Base-by-base conservation (phyloP, 2,888 invertebrate species). In the Ophioninae sp. region DNA sequence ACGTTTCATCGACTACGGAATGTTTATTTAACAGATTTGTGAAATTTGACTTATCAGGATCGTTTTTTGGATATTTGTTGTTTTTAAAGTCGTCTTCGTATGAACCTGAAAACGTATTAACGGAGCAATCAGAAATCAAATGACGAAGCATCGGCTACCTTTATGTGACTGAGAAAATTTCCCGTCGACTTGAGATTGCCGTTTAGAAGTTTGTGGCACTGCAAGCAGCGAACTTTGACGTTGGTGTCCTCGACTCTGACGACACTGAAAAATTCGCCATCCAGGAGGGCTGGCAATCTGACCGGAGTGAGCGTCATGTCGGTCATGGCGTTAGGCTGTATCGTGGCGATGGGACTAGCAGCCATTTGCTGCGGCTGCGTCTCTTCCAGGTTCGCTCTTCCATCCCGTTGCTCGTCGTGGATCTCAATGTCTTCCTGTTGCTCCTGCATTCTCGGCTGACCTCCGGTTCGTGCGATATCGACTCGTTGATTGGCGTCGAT, bases 121-220 rank as follows among this genome's bases (percentile, higher is more conserved):
- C 30, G 30, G 3, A 30, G 3, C 30, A 30, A 30, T 30, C 3
- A 30, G 30, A 30, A 30, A 30, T 30, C 2, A 30, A 30, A 30
- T 63, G 44, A 71, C 20, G 65, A 30, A 71, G 30, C 5, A 10
- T 17, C 2, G 3, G 22, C 39, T 59, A 93, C 93, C 88, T 93
- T 93, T 37, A 93, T 90, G 79, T 93, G 93, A 87, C 93, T 93
- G 17, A 93, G 88, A 83, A 93, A 93, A 85, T 93, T 93, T 56
- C 93, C 93, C 7, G 93, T 93, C 0, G 93, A 93, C 75, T 93
- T 93, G 13, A 93, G 89, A 86, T 93, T 93, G 44, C 93, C 93
- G 79, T 92, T 93, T 3, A 93, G 87, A 23, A 91, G 85, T 86
- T 92, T 93, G 37, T 92, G 90, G 78, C 93, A 93, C 61, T 93